Conservation (phyloP, 2,888 invertebrate species). For the Synanthedon formicaeformis region DNA sequence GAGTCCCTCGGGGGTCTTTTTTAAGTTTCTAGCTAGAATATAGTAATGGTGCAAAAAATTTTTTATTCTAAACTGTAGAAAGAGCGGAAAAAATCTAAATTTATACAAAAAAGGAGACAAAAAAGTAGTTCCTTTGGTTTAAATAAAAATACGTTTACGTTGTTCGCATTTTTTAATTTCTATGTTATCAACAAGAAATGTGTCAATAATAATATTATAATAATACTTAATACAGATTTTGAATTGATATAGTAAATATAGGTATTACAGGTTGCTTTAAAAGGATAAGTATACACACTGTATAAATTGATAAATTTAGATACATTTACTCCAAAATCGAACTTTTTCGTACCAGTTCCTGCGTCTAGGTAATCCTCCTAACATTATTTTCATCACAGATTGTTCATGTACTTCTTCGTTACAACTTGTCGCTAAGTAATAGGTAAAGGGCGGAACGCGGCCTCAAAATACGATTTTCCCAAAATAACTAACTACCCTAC, state of each 20-base stretch:
- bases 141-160: constrained; percentile 9
- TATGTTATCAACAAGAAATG: constrained; percentile 62
- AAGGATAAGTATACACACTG: constrained; percentile 39
- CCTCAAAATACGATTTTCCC: constrained; percentile 19
- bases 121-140: too few relatives aligned
- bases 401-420: constrained; percentile 60
- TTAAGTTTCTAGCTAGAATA: too few relatives aligned
- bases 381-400: constrained; percentile 63
- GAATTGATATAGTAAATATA: neutral
- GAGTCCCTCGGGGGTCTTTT: too few relatives aligned
- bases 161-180: constrained; percentile 59
- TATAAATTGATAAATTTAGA: constrained; percentile 29
- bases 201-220: constrained; percentile 63
- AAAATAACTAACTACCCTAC: constrained; percentile 22
- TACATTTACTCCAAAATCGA: constrained; percentile 31
- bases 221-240: constrained; percentile 52
- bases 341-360: constrained; percentile 36
- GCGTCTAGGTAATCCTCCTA: constrained; percentile 42
- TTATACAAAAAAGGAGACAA: too few relatives aligned
- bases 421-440: constrained; percentile 26
- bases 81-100: too few relatives aligned
- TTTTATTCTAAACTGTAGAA: too few relatives aligned
- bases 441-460: constrained; percentile 40
- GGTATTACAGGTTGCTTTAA: constrained; percentile 36
- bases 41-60: too few relatives aligned